A percentile compares a stretch with the other conserved stretches of the same genome.
These are phyloP conservation scores for Zaprionus obscuricornis DNA, from an alignment of 2,888 invertebrate genomes.

Conservation along the genomic window DNA sequence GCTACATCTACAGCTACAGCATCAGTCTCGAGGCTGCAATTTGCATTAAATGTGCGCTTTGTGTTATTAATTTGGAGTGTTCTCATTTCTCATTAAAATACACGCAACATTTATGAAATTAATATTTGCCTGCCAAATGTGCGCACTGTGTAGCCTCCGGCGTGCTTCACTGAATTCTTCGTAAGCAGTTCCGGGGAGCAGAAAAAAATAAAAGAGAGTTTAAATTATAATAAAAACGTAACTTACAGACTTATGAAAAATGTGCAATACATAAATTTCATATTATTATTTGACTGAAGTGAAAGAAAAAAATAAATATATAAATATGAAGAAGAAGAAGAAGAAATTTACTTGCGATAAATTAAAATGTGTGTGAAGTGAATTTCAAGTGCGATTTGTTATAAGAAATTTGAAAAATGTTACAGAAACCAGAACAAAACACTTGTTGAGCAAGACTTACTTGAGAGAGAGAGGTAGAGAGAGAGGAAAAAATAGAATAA, in stretches of 20 bases:
- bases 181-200: neutral
- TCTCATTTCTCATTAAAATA: constrained; percentile 65
- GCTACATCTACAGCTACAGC: neutral
- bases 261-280: constrained; percentile 45
- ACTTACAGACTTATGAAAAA: constrained; percentile 38
- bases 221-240: constrained; percentile 30
- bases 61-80: constrained; percentile 78
- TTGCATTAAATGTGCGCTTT: constrained; percentile 74
- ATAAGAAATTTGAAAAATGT: neutral
- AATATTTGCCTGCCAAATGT: constrained; percentile 35
- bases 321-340: too few relatives aligned
- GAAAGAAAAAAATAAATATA: too few relatives aligned
- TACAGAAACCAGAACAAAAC: neutral
- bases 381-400: constrained; percentile 20
- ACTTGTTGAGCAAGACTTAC: constrained; percentile 19
- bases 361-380: constrained; percentile 17
- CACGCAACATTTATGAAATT: constrained; percentile 58
- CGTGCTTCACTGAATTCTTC: too few relatives aligned
- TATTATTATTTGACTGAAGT: neutral
- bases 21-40: constrained; percentile 60
- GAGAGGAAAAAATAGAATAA: too few relatives aligned
- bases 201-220: constrained; percentile 2
- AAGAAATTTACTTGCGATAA: constrained; percentile 23
- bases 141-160: too few relatives aligned
- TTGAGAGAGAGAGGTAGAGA: too few relatives aligned